Base-by-base conservation (phyloP, 2,113 vertebrate species). In the Alethe castanea region DNA sequence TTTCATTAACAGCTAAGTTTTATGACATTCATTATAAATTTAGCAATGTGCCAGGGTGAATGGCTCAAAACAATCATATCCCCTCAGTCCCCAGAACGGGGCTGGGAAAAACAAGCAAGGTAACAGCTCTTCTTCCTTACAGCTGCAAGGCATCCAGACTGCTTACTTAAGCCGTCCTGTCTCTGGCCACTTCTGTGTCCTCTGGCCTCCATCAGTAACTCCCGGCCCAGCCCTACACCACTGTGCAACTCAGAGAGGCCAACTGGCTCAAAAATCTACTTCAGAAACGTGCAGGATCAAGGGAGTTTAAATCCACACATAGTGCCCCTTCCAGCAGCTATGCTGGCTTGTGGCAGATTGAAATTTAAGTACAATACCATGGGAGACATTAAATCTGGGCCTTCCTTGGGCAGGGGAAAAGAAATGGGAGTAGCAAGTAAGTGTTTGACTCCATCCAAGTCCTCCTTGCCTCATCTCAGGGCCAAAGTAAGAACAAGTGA, bases 51-150 rank as follows among this genome's bases (percentile, higher is more conserved):
- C 14, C 50, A 88, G 19, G 11, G 31, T 20, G 14, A 56, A 47
- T 11, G 8, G 25, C 50, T 65, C 78, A 42, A 85, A 76, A 31
- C 40, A 89, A 22, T 42, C 20, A 50, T 18, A 50, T 18, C 3
- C 9, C 10, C 11, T 26, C 5, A 16, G 23, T 72, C 5, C 12
- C 18, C 8, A 38, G 29, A 83, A 59, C 0, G 1, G 4, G 11
- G 9, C 33, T 86, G 25, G 7, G 48, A 14, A 15, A 83, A 90
- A 48, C 19, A 64, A 80, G 15, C 8, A 12, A 80, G 22, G 0
- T 23, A 83, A 54, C 23, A 42, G 28, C 8, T 70, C 23, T 36
- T 71, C 10, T 5, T 33, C 12, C 12, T 52, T n/a, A 18, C 0
- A 89, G 11, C 1, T 44, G 23, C 3, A 2, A 59, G 12, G 15